phyloP scores from a whole-genome alignment of 2,888 invertebrate genomes.

The Heliconius aoede region DNA sequence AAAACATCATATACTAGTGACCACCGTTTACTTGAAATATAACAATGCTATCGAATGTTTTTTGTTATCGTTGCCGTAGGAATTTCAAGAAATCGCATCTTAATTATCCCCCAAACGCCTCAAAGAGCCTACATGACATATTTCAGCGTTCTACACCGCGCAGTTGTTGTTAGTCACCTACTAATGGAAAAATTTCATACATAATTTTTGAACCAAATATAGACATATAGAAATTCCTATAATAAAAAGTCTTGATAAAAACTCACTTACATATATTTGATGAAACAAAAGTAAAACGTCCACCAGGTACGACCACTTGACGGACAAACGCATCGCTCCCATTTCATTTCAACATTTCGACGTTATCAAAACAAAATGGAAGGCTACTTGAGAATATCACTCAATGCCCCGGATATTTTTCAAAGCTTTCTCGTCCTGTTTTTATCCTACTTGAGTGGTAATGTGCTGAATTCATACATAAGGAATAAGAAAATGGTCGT shows the following conservation, averaged over 20 bases:
- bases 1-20: neutral
- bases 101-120: neutral
- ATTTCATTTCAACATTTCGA: conserved; percentile 44
- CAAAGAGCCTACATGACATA: neutral
- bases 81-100: neutral
- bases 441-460: conserved; percentile 86
- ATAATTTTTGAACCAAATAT: no score
- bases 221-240: no score
- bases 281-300: neutral
- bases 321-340: conserved; percentile 47
- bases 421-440: conserved; percentile 79
- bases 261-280: neutral
- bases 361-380: conserved; percentile 52
- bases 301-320: conserved; percentile 47
- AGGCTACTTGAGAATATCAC: conserved; percentile 69
- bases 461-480: conserved; percentile 90
- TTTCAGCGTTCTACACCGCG: neutral
- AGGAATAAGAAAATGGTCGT: conserved; percentile 86
- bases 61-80: no score
- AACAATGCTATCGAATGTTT: no score
- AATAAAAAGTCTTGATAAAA: no score
- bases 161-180: neutral
- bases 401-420: conserved; percentile 75
- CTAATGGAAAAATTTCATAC: no score
- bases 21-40: neutral